phyloP scores from a whole-genome alignment of 2,113 vertebrate species.

The Fregetta grallaria region DNA sequence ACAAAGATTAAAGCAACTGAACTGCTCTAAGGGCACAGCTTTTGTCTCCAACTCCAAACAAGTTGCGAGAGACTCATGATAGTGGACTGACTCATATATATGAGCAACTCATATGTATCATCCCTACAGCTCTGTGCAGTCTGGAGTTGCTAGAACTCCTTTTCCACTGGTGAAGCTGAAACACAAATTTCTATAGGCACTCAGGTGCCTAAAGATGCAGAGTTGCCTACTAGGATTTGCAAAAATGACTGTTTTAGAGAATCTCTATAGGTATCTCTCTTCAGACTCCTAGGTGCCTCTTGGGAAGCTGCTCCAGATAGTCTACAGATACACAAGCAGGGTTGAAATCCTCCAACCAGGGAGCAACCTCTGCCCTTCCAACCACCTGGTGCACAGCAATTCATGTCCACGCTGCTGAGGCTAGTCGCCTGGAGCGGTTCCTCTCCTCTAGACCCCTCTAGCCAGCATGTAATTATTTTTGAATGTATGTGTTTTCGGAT shows the following conservation, averaged over 20 bases:
- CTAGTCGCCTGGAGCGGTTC: background rate
- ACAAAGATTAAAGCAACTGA: background rate
- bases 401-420: background rate
- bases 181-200: background rate
- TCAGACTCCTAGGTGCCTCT: background rate
- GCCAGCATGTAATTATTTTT: background rate
- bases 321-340: background rate
- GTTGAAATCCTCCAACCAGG: background rate
- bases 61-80: background rate
- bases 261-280: background rate
- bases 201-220: background rate
- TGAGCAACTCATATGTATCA: background rate
- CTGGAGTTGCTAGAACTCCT: background rate
- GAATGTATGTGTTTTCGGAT: background rate
- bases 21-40: background rate
- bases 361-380: background rate
- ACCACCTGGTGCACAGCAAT: background rate
- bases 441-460: background rate
- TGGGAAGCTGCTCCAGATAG: background rate
- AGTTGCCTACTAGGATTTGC: background rate
- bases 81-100: background rate
- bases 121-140: background rate
- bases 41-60: background rate
- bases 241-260: background rate
- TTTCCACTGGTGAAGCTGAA: background rate